These are phyloP conservation scores for Acrossocheilus wenchowensis DNA, from an alignment of 2,797 vertebrate species.

Conservation along the genomic window DNA sequence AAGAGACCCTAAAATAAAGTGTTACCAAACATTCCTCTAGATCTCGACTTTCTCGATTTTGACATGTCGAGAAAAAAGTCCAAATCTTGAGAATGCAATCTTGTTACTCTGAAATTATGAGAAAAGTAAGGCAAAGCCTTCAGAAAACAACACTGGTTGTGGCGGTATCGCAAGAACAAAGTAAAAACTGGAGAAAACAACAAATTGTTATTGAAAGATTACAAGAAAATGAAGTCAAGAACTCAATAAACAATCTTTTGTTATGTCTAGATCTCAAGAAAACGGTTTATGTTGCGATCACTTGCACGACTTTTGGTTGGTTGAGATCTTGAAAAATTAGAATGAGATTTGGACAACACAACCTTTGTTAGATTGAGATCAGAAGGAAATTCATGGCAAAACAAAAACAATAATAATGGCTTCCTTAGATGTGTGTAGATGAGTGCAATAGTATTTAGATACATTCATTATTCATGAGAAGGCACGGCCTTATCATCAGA, in stretches of 20 bases:
- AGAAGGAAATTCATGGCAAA: background rate
- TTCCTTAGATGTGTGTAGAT: background rate
- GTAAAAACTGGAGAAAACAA: background rate
- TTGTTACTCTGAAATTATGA: background rate
- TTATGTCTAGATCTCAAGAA: background rate
- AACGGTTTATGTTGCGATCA: background rate
- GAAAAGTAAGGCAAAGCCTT: background rate
- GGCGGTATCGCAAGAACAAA: background rate
- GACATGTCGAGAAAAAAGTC: background rate
- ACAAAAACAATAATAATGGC: background rate
- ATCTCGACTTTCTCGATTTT: background rate
- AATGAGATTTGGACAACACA: background rate
- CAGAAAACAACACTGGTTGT: background rate
- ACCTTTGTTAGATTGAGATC: background rate
- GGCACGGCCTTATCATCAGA: background rate
- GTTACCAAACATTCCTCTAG: background rate
- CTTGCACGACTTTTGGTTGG: background rate
- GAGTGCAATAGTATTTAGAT: background rate
- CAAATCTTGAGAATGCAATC: background rate
- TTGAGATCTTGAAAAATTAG: background rate
- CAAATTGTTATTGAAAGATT: background rate
- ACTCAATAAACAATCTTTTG: background rate
- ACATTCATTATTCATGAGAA: slow-evolving; percentile 1
- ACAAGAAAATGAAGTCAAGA: background rate
- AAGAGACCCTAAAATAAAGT: too few relatives aligned